phyloP scores from a whole-genome alignment of 2,888 invertebrate species.

The Coenonympha arcania region DNA sequence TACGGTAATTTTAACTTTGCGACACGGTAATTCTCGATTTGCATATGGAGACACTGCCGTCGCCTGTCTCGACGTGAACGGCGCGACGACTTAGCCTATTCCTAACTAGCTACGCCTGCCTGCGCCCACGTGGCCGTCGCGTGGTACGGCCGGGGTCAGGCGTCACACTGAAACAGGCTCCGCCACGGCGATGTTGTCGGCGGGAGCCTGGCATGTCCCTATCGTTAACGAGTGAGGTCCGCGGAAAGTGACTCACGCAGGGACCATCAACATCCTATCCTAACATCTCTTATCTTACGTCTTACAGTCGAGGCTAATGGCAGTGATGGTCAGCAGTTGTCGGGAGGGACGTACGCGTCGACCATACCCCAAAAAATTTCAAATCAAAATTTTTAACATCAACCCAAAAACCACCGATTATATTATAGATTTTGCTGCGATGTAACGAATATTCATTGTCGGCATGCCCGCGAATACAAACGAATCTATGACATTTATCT shows the following conservation, averaged over 20 bases:
- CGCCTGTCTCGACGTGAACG: too few relatives aligned
- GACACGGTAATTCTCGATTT: too few relatives aligned
- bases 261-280: slow-evolving; percentile 31
- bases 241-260: slow-evolving; percentile 23
- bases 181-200: slow-evolving; percentile 13
- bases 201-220: slow-evolving; percentile 19
- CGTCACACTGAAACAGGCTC: slow-evolving; percentile 64
- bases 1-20: too few relatives aligned
- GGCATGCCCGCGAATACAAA: not conserved
- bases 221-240: slow-evolving; percentile 12
- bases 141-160: slow-evolving; percentile 21
- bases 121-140: slow-evolving; percentile 6
- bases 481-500: too few relatives aligned
- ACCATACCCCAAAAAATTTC: slow-evolving; percentile 46
- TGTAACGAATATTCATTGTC: not conserved
- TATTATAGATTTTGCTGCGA: slow-evolving; percentile 1
- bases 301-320: slow-evolving; percentile 59
- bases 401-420: slow-evolving; percentile 36
- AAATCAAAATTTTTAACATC: slow-evolving; percentile 42
- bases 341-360: slow-evolving; percentile 52
- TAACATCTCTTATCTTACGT: slow-evolving; percentile 37
- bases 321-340: slow-evolving; percentile 66
- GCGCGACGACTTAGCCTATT: slow-evolving; percentile 1
- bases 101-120: slow-evolving; percentile 19
- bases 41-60: too few relatives aligned